These are phyloP conservation scores for Arion vulgaris DNA, from an alignment of 1,140 invertebrate genomes.

Conservation along the genomic window DNA sequence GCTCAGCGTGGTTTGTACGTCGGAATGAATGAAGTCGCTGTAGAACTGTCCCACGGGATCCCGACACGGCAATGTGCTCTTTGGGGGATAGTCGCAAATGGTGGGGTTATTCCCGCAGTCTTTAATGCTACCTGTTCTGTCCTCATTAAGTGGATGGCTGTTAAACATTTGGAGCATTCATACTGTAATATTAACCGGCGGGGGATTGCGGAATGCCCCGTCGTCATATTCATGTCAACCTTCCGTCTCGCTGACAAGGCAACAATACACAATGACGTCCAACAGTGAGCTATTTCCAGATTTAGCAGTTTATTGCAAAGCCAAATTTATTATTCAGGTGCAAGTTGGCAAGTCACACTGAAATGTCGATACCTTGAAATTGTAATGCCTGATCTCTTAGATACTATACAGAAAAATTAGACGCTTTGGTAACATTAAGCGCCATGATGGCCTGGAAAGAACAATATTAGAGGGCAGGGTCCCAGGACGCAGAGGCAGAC, in stretches of 20 bases:
- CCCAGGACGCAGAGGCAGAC: no score
- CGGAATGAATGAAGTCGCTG: background rate
- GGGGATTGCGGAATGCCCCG: background rate
- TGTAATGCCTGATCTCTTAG: no score
- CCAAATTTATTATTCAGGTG: background rate
- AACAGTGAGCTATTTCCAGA: background rate
- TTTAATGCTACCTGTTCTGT: background rate
- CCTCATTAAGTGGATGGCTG: background rate
- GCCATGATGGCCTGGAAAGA: no score
- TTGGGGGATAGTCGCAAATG: background rate
- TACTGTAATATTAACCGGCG: background rate
- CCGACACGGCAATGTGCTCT: background rate
- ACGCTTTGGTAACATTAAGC: no score
- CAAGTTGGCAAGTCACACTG: no score
- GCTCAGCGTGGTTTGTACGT: background rate
- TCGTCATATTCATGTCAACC: background rate
- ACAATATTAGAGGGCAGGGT: no score
- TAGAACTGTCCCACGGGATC: background rate
- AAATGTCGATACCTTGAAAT: no score
- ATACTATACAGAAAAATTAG: no score
- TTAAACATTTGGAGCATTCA: slow-evolving; percentile 5
- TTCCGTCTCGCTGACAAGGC: background rate
- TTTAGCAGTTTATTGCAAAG: background rate
- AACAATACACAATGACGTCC: background rate
- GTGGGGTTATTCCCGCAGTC: background rate